Base-by-base conservation (phyloP, 2,888 invertebrate genomes). In the Drosophila sordidula region DNA sequence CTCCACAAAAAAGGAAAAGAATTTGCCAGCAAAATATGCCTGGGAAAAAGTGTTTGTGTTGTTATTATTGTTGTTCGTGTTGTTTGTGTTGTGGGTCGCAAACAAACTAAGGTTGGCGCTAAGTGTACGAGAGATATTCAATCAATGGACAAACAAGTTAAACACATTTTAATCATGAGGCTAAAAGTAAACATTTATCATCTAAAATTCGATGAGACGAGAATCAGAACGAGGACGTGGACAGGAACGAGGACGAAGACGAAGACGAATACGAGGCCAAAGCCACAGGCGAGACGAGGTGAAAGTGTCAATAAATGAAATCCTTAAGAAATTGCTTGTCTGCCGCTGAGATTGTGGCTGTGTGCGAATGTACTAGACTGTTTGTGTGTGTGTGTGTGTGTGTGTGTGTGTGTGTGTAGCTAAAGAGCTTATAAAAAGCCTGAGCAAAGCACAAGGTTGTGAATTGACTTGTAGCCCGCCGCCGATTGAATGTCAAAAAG, bases 261-360 rank as follows among this genome's bases (percentile, higher is more conserved):
- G 18, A 18, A 8, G 29, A 42, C 18, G 36, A 58, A 41, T 38
- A 47, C 52, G 44, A 66, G 47, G 63, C 59, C 47, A 62, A 69
- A 66, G 69, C 65, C 69, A 56, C 61, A 67, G 86, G 47, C 70
- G 62, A 79, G 79, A 70, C 75, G 56, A 72, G 71, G 74, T 75
- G 63, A 78, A 88, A 76, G 84, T 83, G 89, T 89, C 89, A 87
- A 85, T 89, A 87, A 78, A 87, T 84, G 76, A 85, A 89, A 89
- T 89, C 75, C 89, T 74, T 78, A 87, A 85, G 87, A 89, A 89
- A 85, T 89, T 87, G 76, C 78, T 71, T 81, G 89, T 80, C 80
- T 88, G 76, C 61, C 57, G 44, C 69, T 57, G 56, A 55, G 65
- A 68, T 57, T 64, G 41, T 39, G 51, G 11, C 42, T 47, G 18